Percentiles rank a stretch among this genome's conserved stretches.
Conservation (phyloP, 2,888 invertebrate species). For the Bugulina stolonifera region DNA sequence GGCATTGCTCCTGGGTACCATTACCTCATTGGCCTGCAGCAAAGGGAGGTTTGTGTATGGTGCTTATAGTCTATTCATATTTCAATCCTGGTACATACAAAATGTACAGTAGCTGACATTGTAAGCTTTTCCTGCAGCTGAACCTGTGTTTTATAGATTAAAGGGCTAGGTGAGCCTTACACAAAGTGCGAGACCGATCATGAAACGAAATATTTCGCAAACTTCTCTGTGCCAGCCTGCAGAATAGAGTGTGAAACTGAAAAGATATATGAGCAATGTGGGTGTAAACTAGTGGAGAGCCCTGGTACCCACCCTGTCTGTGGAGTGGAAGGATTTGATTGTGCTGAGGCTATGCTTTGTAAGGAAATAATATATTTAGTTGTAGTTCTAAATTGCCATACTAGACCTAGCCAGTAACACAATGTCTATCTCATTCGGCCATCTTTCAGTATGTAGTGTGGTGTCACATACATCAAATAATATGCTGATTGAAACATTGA, state of each 20-base stretch:
- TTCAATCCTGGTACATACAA: too few relatives aligned
- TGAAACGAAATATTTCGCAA: neutral
- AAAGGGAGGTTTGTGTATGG: neutral
- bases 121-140: neutral
- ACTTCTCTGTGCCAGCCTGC: conserved; percentile 5
- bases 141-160: neutral
- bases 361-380: too few relatives aligned
- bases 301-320: conserved; percentile 19
- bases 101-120: neutral
- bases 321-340: neutral
- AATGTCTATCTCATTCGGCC: too few relatives aligned
- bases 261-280: neutral
- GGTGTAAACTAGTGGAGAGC: conserved; percentile 16
- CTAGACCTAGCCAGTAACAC: too few relatives aligned
- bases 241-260: conserved; percentile 25
- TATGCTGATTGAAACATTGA: too few relatives aligned
- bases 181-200: conserved; percentile 17
- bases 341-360: neutral
- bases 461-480: too few relatives aligned
- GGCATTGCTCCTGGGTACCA: neutral
- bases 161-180: neutral
- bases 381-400: too few relatives aligned
- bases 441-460: too few relatives aligned
- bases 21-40: neutral
- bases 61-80: too few relatives aligned